Evolutionary conservation across 1,140 invertebrate genomes (phyloP).

Genomic region (Drosophila subpulchrella): DNA sequence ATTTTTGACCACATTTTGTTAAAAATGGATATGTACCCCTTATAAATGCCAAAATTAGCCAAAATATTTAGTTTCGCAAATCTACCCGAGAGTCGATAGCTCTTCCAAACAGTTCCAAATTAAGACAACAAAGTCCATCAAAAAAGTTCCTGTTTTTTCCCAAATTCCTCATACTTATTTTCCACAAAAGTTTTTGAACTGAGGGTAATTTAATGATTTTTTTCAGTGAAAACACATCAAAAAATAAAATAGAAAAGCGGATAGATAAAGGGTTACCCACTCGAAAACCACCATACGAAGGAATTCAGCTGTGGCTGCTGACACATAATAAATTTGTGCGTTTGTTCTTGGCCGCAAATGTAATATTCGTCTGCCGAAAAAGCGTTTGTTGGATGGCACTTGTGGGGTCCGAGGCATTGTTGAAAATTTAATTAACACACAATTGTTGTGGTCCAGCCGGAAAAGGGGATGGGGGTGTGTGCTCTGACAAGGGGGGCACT

Average conservation of each 20-base stretch:
- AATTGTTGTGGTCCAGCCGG: slow-evolving; percentile 55
- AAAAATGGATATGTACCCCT: no score
- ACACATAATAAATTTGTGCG: slow-evolving; percentile 69
- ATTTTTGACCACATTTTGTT: no score
- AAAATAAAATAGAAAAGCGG: slow-evolving; percentile 2
- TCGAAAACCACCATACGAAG: slow-evolving; percentile 13
- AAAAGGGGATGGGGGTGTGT: not conserved
- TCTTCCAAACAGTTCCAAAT: no score
- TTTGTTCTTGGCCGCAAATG: slow-evolving; percentile 58
- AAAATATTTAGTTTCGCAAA: no score
- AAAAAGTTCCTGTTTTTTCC: no score
- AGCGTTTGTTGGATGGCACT: slow-evolving; percentile 35
- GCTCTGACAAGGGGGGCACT: not conserved
- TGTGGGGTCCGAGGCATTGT: slow-evolving; percentile 43
- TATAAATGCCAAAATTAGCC: no score
- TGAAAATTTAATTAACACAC: slow-evolving; percentile 76
- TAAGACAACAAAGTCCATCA: no score
- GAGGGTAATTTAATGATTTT: not conserved
- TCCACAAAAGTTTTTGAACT: no score
- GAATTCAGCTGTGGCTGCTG: slow-evolving; percentile 53
- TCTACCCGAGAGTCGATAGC: no score
- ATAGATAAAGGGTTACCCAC: slow-evolving; percentile 21
- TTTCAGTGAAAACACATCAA: slow-evolving; percentile 6
- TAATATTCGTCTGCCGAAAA: slow-evolving; percentile 51
- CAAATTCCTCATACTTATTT: no score